A percentile compares a stretch with the other conserved stretches of the same genome.
Conservation (phyloP, 2,113 vertebrate species). For the Phyllostomus hastatus region DNA sequence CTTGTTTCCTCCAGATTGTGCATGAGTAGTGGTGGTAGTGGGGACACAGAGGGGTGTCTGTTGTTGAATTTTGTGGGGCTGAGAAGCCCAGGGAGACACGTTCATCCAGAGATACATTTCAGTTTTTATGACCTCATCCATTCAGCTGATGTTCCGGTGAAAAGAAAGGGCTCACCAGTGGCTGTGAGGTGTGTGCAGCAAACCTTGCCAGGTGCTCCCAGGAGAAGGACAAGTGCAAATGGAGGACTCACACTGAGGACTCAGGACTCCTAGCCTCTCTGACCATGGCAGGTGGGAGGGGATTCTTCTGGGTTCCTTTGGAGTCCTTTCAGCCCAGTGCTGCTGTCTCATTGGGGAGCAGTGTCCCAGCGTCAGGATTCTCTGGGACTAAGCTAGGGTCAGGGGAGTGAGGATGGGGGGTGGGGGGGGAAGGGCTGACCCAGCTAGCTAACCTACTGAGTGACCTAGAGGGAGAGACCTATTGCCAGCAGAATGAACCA, state of each 20-base stretch:
- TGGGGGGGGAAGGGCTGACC: too few species aligned
- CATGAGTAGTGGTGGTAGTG: fast-evolving
- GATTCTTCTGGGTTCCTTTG: neutral
- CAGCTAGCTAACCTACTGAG: neutral
- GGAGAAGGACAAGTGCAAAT: neutral
- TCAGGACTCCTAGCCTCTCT: too few species aligned
- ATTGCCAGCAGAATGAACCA: neutral
- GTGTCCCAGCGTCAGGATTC: neutral
- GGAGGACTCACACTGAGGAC: neutral
- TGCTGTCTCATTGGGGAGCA: too few species aligned
- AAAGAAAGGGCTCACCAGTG: neutral
- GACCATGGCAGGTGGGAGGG: neutral
- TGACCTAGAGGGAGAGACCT: neutral
- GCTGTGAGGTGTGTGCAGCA: neutral
- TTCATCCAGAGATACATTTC: neutral
- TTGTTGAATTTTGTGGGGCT: neutral
- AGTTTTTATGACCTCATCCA: neutral
- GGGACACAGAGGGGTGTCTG: neutral
- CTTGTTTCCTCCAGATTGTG: neutral
- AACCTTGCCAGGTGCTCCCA: neutral
- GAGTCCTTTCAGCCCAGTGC: neutral
- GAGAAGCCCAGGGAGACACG: neutral
- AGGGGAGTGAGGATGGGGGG: fast-evolving
- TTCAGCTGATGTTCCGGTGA: neutral
- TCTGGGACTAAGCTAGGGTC: neutral